Percentiles rank a stretch among this genome's conserved stretches.
phyloP scores from a whole-genome alignment of 1,140 invertebrate species.

The Portunus trituberculatus region DNA sequence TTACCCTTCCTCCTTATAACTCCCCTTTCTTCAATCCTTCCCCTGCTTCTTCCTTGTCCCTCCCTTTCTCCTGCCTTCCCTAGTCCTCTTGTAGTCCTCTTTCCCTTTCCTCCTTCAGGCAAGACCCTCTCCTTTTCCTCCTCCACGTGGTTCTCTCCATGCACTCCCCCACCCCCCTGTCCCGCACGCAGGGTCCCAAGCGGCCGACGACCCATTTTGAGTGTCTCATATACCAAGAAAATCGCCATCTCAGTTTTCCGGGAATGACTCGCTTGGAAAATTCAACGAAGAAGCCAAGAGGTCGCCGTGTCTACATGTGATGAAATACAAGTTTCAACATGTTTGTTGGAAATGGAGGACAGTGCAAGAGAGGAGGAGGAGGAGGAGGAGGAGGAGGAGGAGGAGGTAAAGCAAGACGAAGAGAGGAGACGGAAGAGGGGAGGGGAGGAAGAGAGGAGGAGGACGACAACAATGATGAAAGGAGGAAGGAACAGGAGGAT shows the following conservation, averaged over 20 bases:
- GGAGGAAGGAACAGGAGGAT: too few species aligned
- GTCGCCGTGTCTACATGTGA: constrained; percentile 30
- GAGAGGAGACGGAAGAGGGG: background rate
- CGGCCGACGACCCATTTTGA: background rate
- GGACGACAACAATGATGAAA: background rate
- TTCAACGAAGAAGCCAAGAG: constrained; percentile 33
- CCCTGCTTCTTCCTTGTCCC: background rate
- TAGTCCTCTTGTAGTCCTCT: background rate
- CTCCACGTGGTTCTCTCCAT: background rate
- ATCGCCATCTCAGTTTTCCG: constrained; percentile 40
- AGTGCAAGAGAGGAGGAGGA: background rate
- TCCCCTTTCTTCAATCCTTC: background rate
- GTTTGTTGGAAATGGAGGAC: background rate
- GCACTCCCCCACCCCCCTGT: background rate
- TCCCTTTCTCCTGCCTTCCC: background rate
- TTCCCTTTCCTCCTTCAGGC: background rate
- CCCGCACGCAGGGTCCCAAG: background rate
- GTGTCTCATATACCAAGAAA: constrained; percentile 33
- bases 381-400: background rate
- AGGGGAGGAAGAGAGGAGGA: background rate
- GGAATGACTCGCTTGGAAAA: constrained; percentile 26
- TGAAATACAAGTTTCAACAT: constrained; percentile 27
- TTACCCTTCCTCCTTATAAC: background rate
- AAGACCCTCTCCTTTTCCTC: background rate
- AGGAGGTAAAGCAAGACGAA: background rate